phyloP scores from a whole-genome alignment of 2,797 vertebrate genomes.

The Hippocampus kuda region DNA sequence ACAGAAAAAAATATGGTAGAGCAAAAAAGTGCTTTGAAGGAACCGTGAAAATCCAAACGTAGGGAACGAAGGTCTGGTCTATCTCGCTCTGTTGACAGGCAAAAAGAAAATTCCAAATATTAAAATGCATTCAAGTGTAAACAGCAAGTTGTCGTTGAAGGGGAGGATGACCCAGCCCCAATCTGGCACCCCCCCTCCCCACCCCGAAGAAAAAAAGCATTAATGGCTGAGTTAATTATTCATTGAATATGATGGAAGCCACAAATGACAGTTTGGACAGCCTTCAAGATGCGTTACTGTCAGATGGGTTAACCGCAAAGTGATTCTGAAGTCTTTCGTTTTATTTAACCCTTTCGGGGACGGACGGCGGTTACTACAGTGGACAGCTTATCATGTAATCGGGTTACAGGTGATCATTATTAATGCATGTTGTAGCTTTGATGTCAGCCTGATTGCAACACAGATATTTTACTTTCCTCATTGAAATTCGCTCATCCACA shows the following conservation, averaged over 20 bases:
- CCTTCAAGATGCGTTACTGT: not conserved
- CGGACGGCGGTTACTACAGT: too few relatives aligned
- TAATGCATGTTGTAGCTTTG: too few relatives aligned
- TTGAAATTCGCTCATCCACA: too few relatives aligned
- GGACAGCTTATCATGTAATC: too few relatives aligned
- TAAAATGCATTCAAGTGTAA: not conserved
- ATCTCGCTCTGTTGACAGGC: not conserved
- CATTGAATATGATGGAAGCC: not conserved
- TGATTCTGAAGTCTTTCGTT: not conserved
- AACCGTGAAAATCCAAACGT: slow-evolving; percentile 6
- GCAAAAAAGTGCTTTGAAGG: not conserved
- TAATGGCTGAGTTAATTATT: not conserved
- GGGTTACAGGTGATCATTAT: too few relatives aligned
- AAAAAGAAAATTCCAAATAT: not conserved
- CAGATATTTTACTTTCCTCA: too few relatives aligned
- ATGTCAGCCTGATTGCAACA: too few relatives aligned
- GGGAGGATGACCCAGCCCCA: not conserved
- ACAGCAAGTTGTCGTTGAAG: not conserved
- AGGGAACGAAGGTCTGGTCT: slow-evolving; percentile 5
- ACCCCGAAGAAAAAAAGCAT: not conserved
- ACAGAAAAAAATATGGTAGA: not conserved
- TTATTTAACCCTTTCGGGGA: not conserved
- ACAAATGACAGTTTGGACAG: not conserved
- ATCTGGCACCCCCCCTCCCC: not conserved
- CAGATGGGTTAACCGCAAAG: not conserved